These are phyloP conservation scores for Discoglossus pictus DNA, from an alignment of 2,797 vertebrate genomes.

Conservation along the genomic window DNA sequence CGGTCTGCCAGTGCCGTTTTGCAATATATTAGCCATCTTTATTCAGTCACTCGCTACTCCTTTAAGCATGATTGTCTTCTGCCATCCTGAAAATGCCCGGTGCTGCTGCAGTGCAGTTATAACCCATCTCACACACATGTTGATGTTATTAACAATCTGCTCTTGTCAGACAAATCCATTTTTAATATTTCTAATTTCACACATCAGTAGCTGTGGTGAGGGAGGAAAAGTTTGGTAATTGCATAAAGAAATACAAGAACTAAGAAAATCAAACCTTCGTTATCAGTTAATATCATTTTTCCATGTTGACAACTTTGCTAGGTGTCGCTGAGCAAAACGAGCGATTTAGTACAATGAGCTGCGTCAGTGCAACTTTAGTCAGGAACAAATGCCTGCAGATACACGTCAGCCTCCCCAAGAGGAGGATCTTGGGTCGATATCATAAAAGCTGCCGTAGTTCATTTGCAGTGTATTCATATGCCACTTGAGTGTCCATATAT, in stretches of 20 bases:
- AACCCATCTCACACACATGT: conserved; percentile 24
- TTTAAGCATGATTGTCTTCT: conserved; percentile 13
- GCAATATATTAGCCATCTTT: too few relatives aligned
- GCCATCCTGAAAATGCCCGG: conserved; percentile 21
- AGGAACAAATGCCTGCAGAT: conserved; percentile 40
- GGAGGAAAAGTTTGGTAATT: conserved; percentile 33
- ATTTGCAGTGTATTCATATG: background rate
- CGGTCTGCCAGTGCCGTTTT: too few relatives aligned
- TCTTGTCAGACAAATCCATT: conserved; percentile 47
- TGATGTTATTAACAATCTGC: conserved; percentile 35
- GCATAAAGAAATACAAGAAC: conserved; percentile 23
- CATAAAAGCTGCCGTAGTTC: conserved; percentile 2
- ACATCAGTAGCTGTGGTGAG: conserved; percentile 31
- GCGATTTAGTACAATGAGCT: conserved; percentile 38
- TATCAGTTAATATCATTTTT: conserved; percentile 9
- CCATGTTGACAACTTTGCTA: conserved; percentile 16
- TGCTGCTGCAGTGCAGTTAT: conserved; percentile 6
- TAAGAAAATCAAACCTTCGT: background rate
- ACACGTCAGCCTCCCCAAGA: conserved; percentile 13
- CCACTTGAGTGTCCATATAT: too few relatives aligned
- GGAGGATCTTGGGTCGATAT: conserved; percentile 13
- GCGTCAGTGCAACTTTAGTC: conserved; percentile 18
- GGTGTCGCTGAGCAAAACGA: conserved; percentile 26
- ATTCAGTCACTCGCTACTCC: conserved; percentile 1
- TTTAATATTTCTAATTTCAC: conserved; percentile 50